Base-by-base conservation (phyloP, 2,113 vertebrate genomes). In the Plotosus lineatus region DNA sequence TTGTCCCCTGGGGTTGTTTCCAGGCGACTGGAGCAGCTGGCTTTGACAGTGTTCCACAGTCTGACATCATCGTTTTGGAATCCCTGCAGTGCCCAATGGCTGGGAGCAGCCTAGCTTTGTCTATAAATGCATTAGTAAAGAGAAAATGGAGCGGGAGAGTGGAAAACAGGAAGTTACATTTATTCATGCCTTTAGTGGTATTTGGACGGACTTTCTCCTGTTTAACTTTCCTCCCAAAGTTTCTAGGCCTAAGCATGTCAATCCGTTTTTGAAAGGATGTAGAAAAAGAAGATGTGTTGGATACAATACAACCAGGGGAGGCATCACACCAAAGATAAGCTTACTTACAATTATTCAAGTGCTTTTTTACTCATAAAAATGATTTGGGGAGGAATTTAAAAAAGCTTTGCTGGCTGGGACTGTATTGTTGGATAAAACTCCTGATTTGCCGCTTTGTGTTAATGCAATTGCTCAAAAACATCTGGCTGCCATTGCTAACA, bases 41-140 rank as follows among this genome's bases (percentile, higher is more conserved):
- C 80, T 86, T 87, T 88, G 79, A 85, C 78, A 85, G 79, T 79
- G 51, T 87, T 86, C 82, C 86, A 88, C 87, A 90, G 83, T 87
- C 86, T 91, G 88, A 90, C 87, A 84, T 91, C 89, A 92, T 89
- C 79, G 61, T 68, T 31, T 68, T 77, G 83, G 82, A 88, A 88
- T 88, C 73, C 82, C 58, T 77, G 69, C 66, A 48, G 79, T 75
- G 82, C 63, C 76, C 66, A 81, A 36, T 78, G 55, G 38, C 72
- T 82, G 84, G 77, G 77, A 66, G 79, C 76, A 66, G 83, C 73
- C 78, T 66, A 56, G 75, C 82, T 88, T 85, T 89, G 85, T 84
- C 51, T 78, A 38, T 51, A 75, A 42, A 83, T 53, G 78, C 75
- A 81, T 17, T 65, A 82, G 58, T 56, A 55, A 50, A 73, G 31